phyloP scores from a whole-genome alignment of 2,797 vertebrate species.

The Muraenolepis orangiensis region DNA sequence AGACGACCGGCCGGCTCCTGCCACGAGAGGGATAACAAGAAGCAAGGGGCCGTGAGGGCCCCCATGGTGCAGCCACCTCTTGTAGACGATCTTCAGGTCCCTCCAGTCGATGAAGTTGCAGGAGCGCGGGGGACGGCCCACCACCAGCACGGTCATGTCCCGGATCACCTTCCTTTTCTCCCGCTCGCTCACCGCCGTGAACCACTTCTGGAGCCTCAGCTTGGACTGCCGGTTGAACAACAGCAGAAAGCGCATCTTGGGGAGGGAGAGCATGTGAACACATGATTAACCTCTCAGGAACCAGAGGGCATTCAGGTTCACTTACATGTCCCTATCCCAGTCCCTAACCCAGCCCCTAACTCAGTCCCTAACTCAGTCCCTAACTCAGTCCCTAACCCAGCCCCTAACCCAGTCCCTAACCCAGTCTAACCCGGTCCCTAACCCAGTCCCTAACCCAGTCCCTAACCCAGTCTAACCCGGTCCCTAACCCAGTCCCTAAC shows the following conservation, averaged over 20 bases:
- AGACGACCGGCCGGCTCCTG: not conserved
- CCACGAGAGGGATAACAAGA: not conserved
- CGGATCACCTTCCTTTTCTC: constrained; percentile 92
- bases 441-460: no score
- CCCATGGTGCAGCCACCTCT: constrained; percentile 75
- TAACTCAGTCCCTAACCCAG: no score
- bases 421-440: no score
- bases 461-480: no score
- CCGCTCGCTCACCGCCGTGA: constrained; percentile 81
- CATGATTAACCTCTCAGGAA: not conserved
- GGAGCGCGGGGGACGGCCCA: constrained; percentile 82
- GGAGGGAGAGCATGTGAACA: not conserved
- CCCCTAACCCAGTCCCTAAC: no score
- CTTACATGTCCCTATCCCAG: not conserved
- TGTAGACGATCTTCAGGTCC: constrained; percentile 96
- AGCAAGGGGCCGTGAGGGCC: not conserved
- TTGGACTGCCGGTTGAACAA: constrained; percentile 98
- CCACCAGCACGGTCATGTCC: constrained; percentile 84
- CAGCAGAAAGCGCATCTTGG: constrained; percentile 89
- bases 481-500: no score
- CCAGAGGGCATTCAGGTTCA: not conserved
- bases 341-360: no score
- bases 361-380: no score
- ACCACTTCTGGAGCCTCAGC: constrained; percentile 95
- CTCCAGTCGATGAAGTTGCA: constrained; percentile 95